phyloP scores from a whole-genome alignment of 2,797 vertebrate genomes.

The Melanotaenia parkinsoni region DNA sequence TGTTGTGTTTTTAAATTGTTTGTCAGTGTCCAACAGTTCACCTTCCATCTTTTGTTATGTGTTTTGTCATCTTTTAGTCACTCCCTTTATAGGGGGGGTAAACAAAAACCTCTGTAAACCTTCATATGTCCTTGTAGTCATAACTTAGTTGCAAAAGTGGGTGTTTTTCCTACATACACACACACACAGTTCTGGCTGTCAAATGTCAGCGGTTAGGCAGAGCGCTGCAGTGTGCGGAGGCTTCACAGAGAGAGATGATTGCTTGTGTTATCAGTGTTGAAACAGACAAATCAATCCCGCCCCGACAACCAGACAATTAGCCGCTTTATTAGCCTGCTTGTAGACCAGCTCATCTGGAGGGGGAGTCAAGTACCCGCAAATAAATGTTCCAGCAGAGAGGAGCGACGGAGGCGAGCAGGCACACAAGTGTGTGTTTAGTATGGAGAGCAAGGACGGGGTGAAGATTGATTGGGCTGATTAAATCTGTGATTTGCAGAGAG shows the following conservation, averaged over 20 bases:
- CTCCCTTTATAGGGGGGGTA: not conserved
- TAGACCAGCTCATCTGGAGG: conserved; percentile 63
- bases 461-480: conserved; percentile 68
- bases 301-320: conserved; percentile 77
- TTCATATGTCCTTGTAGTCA: conserved; percentile 42
- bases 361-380: conserved; percentile 66
- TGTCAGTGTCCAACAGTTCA: not conserved
- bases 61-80: not conserved
- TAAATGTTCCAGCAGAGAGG: conserved; percentile 36
- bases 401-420: not conserved
- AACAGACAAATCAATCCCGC: conserved; percentile 81
- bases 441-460: conserved; percentile 39
- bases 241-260: conserved; percentile 74
- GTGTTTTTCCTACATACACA: conserved; percentile 5
- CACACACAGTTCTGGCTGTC: conserved; percentile 32
- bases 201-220: conserved; percentile 42
- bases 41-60: not conserved
- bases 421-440: conserved; percentile 22
- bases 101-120: conserved; percentile 26
- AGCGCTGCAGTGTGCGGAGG: conserved; percentile 26
- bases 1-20: too few relatives aligned
- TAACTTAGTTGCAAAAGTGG: conserved; percentile 25
- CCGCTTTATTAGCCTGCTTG: conserved; percentile 76
- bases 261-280: conserved; percentile 80
- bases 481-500: conserved; percentile 50